Percentiles rank a stretch among this genome's conserved stretches.
Evolutionary conservation across 2,888 invertebrate species (phyloP).

Genomic region (Drosophila paracracens): DNA sequence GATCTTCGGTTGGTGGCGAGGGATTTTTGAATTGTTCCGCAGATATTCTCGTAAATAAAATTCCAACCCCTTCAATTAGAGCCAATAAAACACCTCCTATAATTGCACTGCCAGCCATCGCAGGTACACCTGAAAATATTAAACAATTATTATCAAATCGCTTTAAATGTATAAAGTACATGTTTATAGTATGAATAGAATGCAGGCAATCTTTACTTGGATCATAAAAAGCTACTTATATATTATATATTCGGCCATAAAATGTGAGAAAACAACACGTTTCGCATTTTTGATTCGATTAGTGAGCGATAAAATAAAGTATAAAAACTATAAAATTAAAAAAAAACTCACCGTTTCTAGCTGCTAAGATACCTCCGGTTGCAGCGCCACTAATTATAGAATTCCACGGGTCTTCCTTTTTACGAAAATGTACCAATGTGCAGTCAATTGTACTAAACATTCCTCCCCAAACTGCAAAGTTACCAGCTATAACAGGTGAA

Average conservation of each 20-base stretch:
- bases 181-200: background rate
- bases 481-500: conserved; percentile 98
- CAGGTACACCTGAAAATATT: conserved; percentile 87
- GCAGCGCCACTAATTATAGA: conserved; percentile 97
- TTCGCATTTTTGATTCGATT: background rate
- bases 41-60: conserved; percentile 95
- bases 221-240: background rate
- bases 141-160: background rate
- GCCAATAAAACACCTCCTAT: conserved; percentile 98
- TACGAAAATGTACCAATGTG: conserved; percentile 95
- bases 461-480: conserved; percentile 99
- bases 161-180: background rate
- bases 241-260: background rate
- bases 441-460: conserved; percentile 99
- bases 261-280: background rate
- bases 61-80: conserved; percentile 98
- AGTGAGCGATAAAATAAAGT: background rate
- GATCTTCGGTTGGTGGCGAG: conserved; percentile 91
- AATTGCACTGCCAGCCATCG: conserved; percentile 97
- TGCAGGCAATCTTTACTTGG: background rate
- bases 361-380: conserved; percentile 98
- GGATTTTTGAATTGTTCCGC: conserved; percentile 97
- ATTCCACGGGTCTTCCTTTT: conserved; percentile 99
- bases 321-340: background rate
- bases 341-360: conserved; percentile 93